A percentile compares a stretch with the other conserved stretches of the same genome.
These are phyloP conservation scores for Apodemia mormo DNA, from an alignment of 2,888 invertebrate species.

Conservation along the genomic window DNA sequence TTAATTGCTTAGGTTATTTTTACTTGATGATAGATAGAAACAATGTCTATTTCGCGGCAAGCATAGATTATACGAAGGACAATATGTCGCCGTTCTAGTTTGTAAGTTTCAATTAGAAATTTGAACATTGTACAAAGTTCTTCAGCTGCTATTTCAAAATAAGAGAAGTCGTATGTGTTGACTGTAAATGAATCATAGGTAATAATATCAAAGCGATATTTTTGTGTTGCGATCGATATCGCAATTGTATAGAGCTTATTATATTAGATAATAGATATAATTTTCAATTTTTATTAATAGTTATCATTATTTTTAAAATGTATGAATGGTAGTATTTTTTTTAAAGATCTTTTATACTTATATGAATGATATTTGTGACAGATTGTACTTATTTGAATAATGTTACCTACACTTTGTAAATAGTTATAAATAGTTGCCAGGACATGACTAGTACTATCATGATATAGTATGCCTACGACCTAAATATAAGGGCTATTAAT, in stretches of 20 bases:
- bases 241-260: constrained; percentile 16
- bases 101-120: background rate
- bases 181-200: constrained; percentile 15
- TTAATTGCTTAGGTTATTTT: background rate
- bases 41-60: background rate
- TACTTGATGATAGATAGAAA: background rate
- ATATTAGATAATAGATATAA: constrained; percentile 13
- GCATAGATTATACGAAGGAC: background rate
- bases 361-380: background rate
- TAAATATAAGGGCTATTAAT: constrained; percentile 13
- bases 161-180: background rate
- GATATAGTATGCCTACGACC: background rate
- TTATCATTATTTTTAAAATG: constrained; percentile 1
- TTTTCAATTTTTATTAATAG: constrained; percentile 8
- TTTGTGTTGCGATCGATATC: background rate
- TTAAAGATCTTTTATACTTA: constrained; percentile 13
- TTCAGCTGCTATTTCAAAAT: background rate
- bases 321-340: constrained; percentile 14
- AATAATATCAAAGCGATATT: constrained; percentile 13
- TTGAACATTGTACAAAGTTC: constrained; percentile 5
- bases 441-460: constrained; percentile 1
- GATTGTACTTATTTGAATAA: constrained; percentile 18
- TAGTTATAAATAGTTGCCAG: constrained; percentile 16
- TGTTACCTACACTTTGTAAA: constrained; percentile 14
- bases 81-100: background rate